phyloP scores from a whole-genome alignment of 2,888 invertebrate species.

The Dione juno region DNA sequence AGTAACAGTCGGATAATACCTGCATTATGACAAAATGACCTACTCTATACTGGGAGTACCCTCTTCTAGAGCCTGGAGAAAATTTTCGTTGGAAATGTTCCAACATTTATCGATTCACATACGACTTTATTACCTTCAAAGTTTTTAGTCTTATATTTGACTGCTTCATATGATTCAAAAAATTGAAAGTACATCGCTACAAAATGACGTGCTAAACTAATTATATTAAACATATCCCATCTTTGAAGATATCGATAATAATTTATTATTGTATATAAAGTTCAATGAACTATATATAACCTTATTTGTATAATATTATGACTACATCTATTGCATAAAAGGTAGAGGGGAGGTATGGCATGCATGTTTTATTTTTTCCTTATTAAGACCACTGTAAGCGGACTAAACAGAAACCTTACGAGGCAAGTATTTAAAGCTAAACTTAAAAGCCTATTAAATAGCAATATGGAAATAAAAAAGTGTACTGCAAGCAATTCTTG shows the following conservation, averaged over 20 bases:
- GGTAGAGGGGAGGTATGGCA: neutral
- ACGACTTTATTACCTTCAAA: neutral
- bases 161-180: neutral
- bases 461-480: conserved; percentile 29
- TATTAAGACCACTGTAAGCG: conserved; percentile 15
- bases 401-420: conserved; percentile 21
- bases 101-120: conserved; percentile 28
- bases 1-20: conserved; percentile 4
- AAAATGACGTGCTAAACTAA: too few species aligned
- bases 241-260: neutral
- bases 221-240: neutral
- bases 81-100: conserved; percentile 34
- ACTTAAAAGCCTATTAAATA: conserved; percentile 27
- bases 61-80: conserved; percentile 23
- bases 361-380: neutral
- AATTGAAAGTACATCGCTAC: neutral
- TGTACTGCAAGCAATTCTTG: conserved; percentile 2
- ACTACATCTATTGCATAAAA: conserved; percentile 9
- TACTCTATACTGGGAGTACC: conserved; percentile 22
- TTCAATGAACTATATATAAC: conserved; percentile 11
- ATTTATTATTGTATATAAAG: conserved; percentile 1
- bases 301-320: neutral
- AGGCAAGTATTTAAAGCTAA: conserved; percentile 24
- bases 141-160: neutral
- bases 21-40: conserved; percentile 33